phyloP scores from a whole-genome alignment of 2,113 vertebrate genomes.

The Perognathus longimembris region DNA sequence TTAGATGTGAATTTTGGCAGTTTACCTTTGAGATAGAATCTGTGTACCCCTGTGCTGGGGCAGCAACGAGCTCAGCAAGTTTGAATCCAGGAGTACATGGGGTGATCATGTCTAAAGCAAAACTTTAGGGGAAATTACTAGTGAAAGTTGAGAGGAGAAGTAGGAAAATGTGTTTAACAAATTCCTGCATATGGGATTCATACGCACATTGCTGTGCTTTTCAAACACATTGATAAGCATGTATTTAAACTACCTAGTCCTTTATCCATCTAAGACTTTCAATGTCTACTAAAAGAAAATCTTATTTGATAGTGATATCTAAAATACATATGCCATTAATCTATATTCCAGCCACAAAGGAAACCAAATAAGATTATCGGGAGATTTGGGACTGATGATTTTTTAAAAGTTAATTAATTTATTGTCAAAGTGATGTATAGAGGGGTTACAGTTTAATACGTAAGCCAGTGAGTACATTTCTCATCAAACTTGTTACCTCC shows the following conservation, averaged over 20 bases:
- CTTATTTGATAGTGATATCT: not conserved
- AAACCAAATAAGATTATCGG: not conserved
- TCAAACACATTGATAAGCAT: not conserved
- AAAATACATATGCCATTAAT: not conserved
- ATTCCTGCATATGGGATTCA: not conserved
- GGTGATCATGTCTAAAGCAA: not conserved
- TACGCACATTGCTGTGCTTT: no score
- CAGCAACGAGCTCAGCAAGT: not conserved
- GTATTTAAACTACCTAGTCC: not conserved
- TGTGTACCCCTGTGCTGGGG: not conserved
- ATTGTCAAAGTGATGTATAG: no score
- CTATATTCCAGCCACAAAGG: not conserved
- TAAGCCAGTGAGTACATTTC: no score
- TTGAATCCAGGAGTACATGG: not conserved
- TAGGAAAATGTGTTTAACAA: not conserved
- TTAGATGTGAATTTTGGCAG: not conserved
- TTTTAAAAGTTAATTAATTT: no score
- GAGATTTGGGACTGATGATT: not conserved
- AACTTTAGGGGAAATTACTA: not conserved
- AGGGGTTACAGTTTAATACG: no score
- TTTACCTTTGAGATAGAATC: not conserved
- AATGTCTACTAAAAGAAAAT: not conserved
- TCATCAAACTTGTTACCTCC: no score
- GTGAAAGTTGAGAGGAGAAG: not conserved
- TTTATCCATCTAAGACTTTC: not conserved